phyloP scores from a whole-genome alignment of 2,888 invertebrate species.

The Tipula helvola region DNA sequence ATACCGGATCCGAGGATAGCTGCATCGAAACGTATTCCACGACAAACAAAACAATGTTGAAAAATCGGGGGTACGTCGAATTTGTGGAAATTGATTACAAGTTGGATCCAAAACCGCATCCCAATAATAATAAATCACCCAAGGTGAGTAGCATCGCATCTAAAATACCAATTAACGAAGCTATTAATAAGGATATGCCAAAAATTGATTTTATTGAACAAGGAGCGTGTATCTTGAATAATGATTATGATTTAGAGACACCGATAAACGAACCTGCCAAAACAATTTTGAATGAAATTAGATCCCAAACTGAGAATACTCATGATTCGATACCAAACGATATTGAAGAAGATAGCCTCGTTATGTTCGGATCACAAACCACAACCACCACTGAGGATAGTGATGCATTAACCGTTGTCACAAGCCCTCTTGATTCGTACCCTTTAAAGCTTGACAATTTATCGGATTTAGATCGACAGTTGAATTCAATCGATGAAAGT shows the following conservation, averaged over 20 bases:
- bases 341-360: constrained; percentile 46
- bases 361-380: constrained; percentile 38
- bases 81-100: constrained; percentile 37
- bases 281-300: constrained; percentile 15
- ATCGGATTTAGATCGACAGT: neutral
- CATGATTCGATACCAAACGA: constrained; percentile 26
- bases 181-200: constrained; percentile 33
- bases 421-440: constrained; percentile 38
- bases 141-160: neutral
- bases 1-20: constrained; percentile 72
- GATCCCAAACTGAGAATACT: constrained; percentile 12
- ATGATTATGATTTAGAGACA: constrained; percentile 34
- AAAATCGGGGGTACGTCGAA: constrained; percentile 54
- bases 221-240: constrained; percentile 31
- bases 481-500: neutral
- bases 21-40: constrained; percentile 48
- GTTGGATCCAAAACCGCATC: constrained; percentile 10
- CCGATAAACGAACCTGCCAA: constrained; percentile 34
- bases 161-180: constrained; percentile 16
- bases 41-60: constrained; percentile 39
- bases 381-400: constrained; percentile 49
- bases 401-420: constrained; percentile 41
- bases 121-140: constrained; percentile 21
- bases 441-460: constrained; percentile 18
- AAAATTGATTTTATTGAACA: constrained; percentile 46